phyloP scores from a whole-genome alignment of 1,140 invertebrate species.

The Drosophila tropicalis region DNA sequence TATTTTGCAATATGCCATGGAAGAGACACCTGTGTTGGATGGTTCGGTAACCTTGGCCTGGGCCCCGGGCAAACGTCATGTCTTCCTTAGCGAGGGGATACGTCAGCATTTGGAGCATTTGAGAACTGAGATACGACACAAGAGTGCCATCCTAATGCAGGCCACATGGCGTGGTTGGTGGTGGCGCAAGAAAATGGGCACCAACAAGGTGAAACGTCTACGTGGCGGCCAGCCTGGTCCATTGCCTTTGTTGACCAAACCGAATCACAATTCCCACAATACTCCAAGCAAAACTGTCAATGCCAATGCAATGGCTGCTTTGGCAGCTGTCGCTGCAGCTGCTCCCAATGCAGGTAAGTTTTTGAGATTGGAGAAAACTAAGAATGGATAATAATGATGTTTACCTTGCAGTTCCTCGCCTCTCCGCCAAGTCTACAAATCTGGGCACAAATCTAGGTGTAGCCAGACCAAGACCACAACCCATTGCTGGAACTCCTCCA shows the following conservation, averaged over 20 bases:
- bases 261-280: slow-evolving; percentile 20
- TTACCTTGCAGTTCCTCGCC: slow-evolving; percentile 54
- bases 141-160: slow-evolving; percentile 91
- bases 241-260: slow-evolving; percentile 37
- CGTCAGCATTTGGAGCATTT: slow-evolving; percentile 93
- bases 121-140: slow-evolving; percentile 89
- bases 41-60: slow-evolving; percentile 80
- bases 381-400: background rate
- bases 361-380: background rate
- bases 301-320: slow-evolving; percentile 51
- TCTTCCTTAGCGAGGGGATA: slow-evolving; percentile 96
- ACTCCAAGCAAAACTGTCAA: slow-evolving; percentile 47
- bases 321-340: slow-evolving; percentile 59
- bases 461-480: slow-evolving; percentile 91
- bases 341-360: slow-evolving; percentile 58
- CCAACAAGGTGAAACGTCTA: slow-evolving; percentile 72
- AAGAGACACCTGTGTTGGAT: slow-evolving; percentile 81
- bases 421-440: slow-evolving; percentile 75
- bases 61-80: slow-evolving; percentile 96
- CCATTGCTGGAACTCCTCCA: slow-evolving; percentile 93
- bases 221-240: slow-evolving; percentile 28
- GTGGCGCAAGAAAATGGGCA: slow-evolving; percentile 88
- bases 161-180: slow-evolving; percentile 92
- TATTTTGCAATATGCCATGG: slow-evolving; percentile 88
- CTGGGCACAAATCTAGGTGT: slow-evolving; percentile 64